phyloP scores from a whole-genome alignment of 2,797 vertebrate genomes.

The Martes flavigula region DNA sequence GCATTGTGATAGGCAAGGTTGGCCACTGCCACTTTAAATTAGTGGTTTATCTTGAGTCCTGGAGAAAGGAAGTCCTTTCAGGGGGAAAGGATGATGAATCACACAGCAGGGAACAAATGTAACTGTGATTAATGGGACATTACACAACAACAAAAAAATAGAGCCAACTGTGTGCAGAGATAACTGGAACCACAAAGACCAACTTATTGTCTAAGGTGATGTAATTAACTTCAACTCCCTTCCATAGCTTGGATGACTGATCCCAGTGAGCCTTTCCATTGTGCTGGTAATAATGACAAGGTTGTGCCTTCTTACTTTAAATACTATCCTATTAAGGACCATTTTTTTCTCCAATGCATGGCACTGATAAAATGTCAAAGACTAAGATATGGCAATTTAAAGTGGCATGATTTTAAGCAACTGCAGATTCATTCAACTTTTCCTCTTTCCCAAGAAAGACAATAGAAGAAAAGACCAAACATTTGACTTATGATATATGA shows the following conservation, averaged over 20 bases:
- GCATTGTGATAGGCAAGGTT: constrained; percentile 84
- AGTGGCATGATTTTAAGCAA: constrained; percentile 72
- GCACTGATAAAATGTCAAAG: constrained; percentile 76
- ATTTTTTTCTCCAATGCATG: constrained; percentile 71
- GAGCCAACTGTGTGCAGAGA: constrained; percentile 91
- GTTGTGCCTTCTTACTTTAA: constrained; percentile 72
- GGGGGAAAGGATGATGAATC: constrained; percentile 89
- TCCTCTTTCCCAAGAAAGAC: constrained; percentile 29
- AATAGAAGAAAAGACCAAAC: constrained; percentile 61
- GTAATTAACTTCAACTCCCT: constrained; percentile 90
- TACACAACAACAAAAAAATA: constrained; percentile 84
- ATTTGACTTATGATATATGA: constrained; percentile 62
- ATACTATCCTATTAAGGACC: constrained; percentile 72
- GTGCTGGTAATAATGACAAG: constrained; percentile 79
- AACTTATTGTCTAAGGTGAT: constrained; percentile 90
- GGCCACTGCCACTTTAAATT: constrained; percentile 86
- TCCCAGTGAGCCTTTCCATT: constrained; percentile 78
- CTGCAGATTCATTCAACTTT: constrained; percentile 69
- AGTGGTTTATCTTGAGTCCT: constrained; percentile 86
- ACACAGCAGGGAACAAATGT: constrained; percentile 88
- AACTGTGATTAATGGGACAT: constrained; percentile 94
- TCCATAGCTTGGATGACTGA: constrained; percentile 77
- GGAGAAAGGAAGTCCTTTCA: constrained; percentile 81
- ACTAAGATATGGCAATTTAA: constrained; percentile 77
- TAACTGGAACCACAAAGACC: constrained; percentile 90